Evolutionary conservation across 1,140 invertebrate species (phyloP).

Genomic region (Drosophila ohnishii): DNA sequence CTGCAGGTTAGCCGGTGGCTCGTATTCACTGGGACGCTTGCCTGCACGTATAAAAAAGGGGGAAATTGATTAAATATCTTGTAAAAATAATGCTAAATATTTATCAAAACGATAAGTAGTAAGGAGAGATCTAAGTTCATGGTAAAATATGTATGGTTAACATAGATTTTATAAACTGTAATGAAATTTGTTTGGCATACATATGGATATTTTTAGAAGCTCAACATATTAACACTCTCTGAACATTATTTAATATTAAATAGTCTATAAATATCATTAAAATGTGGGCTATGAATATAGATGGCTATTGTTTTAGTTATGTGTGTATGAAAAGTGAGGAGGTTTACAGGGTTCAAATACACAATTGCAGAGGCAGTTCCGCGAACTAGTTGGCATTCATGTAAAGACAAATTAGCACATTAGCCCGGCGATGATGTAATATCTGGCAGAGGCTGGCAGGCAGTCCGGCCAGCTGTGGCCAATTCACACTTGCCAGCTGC

Average conservation of each 20-base stretch:
- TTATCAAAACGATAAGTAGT: no score
- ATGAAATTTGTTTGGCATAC: background rate
- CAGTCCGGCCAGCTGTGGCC: slow-evolving; percentile 35
- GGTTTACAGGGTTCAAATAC: slow-evolving; percentile 18
- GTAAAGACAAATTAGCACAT: slow-evolving; percentile 79
- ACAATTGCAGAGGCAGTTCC: slow-evolving; percentile 40
- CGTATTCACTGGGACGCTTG: slow-evolving; percentile 78
- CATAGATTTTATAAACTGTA: no score
- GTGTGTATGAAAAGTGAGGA: slow-evolving; percentile 1
- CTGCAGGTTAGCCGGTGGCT: slow-evolving; percentile 63
- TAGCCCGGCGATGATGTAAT: slow-evolving; percentile 72
- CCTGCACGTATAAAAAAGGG: slow-evolving; percentile 20
- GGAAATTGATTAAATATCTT: background rate
- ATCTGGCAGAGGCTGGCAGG: slow-evolving; percentile 29
- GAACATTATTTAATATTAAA: background rate
- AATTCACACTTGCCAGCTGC: slow-evolving; percentile 72
- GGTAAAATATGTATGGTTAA: background rate
- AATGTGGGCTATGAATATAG: background rate
- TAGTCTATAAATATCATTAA: background rate
- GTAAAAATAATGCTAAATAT: background rate
- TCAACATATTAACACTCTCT: background rate
- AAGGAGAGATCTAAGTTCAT: no score
- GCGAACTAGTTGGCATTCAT: slow-evolving; percentile 69
- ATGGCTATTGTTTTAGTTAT: background rate
- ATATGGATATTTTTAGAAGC: background rate